Evolutionary conservation across 2,888 invertebrate species (phyloP), one percentile per base, ranked within the genome.

Genomic region (Auanema sp.): DNA sequence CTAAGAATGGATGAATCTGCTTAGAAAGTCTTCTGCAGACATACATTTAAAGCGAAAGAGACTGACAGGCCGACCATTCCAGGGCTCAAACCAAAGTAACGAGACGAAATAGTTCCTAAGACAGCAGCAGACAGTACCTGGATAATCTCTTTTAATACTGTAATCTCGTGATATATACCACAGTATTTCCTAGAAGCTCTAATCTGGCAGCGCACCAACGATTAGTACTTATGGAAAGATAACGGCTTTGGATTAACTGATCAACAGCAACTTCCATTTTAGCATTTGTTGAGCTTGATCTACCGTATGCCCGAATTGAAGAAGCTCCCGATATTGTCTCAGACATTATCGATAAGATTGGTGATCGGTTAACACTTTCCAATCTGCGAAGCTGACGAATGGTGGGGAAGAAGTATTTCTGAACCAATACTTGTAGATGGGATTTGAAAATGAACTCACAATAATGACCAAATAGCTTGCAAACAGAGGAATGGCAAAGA

Each of bases 331-430:
- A 91, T 58, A 97, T 90, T 49, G 92, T 93, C 87, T 97, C 97
- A 18, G 92, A 91, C 83, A 97, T 96, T 86, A 94, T 93, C 5
- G 95, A 93, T 86, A 93, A 95, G 81, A 96, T 94, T 1, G 96
- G 96, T 24, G 95, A 95, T 60, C 94, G 88, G 1, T 92, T 92
- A 0, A 94, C 90, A 0, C 94, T 94, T 85, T 96, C 94, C 64
- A 96, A 86, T 58, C 96, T 88, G 86, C 94, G 94, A 75, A 97
- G 85, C 56, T 97, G 96, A 18, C 96, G 87, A 4, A 94, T 94
- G 0, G 93, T 91, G 1, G 92, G 90, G 68, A 96, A 92, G 86
- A 94, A 96, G 86, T 93, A 92, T 73, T 91, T 89, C 88, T 95
- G 83, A 33, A 81, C 72, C 40, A 24, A 0, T 0, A 40, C 33